A percentile compares a stretch with the other conserved stretches of the same genome.
Evolutionary conservation across 2,888 invertebrate species (phyloP).

Genomic region (Lysandra bellargus): DNA sequence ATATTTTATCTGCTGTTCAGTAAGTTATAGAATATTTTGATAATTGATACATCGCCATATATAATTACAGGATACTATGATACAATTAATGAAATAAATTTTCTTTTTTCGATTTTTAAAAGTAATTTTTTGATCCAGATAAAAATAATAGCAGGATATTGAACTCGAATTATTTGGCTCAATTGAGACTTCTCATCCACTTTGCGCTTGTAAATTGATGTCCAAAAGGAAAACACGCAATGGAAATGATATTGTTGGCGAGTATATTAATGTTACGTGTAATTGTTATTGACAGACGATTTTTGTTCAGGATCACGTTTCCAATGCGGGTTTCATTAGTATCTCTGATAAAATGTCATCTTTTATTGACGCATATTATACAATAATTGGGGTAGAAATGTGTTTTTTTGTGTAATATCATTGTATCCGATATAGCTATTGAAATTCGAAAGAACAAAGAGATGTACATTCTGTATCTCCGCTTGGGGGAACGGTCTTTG

Average conservation of each 20-base stretch:
- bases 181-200: background rate
- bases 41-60: too few species aligned
- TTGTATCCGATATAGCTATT: conserved; percentile 25
- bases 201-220: background rate
- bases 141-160: background rate
- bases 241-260: conserved; percentile 52
- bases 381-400: conserved; percentile 26
- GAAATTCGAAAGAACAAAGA: conserved; percentile 29
- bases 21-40: background rate
- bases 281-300: conserved; percentile 63
- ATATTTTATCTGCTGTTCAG: background rate
- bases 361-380: conserved; percentile 27
- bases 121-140: too few species aligned
- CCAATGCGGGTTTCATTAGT: conserved; percentile 39
- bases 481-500: background rate
- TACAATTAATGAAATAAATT: too few species aligned
- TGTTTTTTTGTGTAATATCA: conserved; percentile 23
- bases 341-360: conserved; percentile 15
- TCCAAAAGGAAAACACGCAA: conserved; percentile 37
- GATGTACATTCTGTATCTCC: conserved; percentile 1
- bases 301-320: conserved; percentile 50
- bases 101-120: too few species aligned
- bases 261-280: conserved; percentile 48
- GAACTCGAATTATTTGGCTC: background rate
- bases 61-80: too few species aligned